Evolutionary conservation across 1,140 invertebrate species (phyloP).

Genomic region (Tetragonula clypearis): DNA sequence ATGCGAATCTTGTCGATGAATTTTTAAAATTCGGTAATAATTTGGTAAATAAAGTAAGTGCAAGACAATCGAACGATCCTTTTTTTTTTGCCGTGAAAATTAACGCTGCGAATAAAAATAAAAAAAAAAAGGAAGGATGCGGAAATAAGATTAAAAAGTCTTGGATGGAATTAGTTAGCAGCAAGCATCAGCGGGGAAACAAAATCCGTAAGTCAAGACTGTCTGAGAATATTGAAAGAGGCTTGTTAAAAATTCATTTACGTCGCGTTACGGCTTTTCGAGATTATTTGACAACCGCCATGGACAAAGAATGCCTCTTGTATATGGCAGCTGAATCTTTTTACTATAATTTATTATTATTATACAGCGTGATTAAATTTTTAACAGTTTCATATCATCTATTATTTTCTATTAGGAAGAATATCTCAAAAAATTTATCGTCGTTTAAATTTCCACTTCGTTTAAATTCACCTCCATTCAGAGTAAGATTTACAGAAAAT

Average conservation of each 20-base stretch:
- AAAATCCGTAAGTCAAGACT: conserved; percentile 24
- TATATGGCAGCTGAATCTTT: background rate
- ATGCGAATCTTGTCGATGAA: too few species aligned
- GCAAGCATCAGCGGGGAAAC: conserved; percentile 17
- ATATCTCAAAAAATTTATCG: too few species aligned
- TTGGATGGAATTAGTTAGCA: background rate
- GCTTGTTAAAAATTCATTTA: conserved; percentile 27
- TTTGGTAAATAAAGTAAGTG: background rate
- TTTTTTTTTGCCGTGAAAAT: background rate
- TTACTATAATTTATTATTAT: too few species aligned
- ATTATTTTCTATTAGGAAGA: too few species aligned
- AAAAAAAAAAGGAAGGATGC: too few species aligned
- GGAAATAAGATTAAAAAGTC: background rate
- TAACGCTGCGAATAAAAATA: background rate
- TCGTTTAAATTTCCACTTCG: too few species aligned
- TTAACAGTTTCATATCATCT: too few species aligned
- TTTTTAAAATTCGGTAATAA: too few species aligned
- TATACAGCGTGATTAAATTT: too few species aligned
- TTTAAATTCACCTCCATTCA: too few species aligned
- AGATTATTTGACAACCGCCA: conserved; percentile 31
- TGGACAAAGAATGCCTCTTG: conserved; percentile 7
- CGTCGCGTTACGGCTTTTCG: conserved; percentile 4
- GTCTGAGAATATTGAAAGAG: conserved; percentile 12
- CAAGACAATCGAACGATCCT: background rate
- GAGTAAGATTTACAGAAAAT: too few species aligned